Conservation (phyloP, 2,113 vertebrate genomes). For the Festucalex cinctus region DNA sequence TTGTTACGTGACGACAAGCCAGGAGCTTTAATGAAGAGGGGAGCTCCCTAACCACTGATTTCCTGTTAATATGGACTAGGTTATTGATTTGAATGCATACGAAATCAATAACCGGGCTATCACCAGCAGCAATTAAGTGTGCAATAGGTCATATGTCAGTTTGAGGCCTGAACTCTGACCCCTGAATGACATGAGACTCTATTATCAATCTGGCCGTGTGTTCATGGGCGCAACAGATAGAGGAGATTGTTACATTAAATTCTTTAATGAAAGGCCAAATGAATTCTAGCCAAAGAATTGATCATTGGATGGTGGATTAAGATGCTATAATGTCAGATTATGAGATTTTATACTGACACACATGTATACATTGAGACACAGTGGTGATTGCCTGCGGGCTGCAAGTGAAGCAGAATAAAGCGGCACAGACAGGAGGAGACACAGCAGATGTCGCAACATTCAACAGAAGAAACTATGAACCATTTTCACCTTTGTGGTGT, state of each 20-base stretch:
- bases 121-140: conserved; percentile 23
- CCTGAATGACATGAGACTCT: conserved; percentile 11
- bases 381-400: conserved; percentile 15
- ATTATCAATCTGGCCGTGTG: conserved; percentile 13
- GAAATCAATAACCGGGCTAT: conserved; percentile 52
- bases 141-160: conserved; percentile 43
- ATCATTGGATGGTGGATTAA: not conserved
- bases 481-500: conserved; percentile 52
- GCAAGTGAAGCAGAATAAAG: conserved; percentile 41
- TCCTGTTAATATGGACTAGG: conserved; percentile 39
- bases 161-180: conserved; percentile 46
- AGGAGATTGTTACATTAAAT: conserved; percentile 2
- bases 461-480: conserved; percentile 43
- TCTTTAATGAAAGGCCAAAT: not conserved
- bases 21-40: conserved; percentile 28
- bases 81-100: conserved; percentile 37
- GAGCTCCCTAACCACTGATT: conserved; percentile 51
- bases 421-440: conserved; percentile 30
- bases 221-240: not conserved
- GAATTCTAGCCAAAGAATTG: not conserved
- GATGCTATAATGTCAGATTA: not conserved
- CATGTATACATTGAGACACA: not conserved
- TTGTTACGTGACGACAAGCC: conserved; percentile 28
- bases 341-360: not conserved
- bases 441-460: conserved; percentile 29